A percentile compares a stretch with the other conserved stretches of the same genome.
Evolutionary conservation across 2,113 vertebrate species (phyloP).

Genomic region (Aleadryas rufinucha): DNA sequence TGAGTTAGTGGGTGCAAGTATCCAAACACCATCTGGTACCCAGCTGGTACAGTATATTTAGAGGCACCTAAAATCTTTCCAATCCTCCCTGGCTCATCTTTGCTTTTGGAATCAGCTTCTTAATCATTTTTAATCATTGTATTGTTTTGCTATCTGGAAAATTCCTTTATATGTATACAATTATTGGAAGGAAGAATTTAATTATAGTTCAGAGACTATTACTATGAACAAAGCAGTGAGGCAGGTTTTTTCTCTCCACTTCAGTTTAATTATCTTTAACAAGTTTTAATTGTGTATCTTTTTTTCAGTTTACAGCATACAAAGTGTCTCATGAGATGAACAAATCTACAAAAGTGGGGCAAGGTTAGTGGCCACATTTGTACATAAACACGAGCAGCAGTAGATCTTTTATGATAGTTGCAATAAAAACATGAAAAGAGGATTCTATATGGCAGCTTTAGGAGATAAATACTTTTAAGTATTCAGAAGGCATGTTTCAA

Average conservation of each 20-base stretch:
- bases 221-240: constrained; percentile 62
- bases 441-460: not conserved
- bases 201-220: constrained; percentile 68
- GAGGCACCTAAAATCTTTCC: constrained; percentile 63
- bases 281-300: constrained; percentile 71
- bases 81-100: constrained; percentile 57
- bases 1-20: constrained; percentile 64
- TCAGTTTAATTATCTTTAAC: constrained; percentile 71
- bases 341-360: constrained; percentile 36
- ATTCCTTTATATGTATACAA: constrained; percentile 67
- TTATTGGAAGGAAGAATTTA: constrained; percentile 71
- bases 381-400: constrained; percentile 34
- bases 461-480: not conserved
- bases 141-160: constrained; percentile 69
- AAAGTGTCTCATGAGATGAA: constrained; percentile 47
- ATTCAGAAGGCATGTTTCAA: not conserved
- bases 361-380: constrained; percentile 43
- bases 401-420: constrained; percentile 19
- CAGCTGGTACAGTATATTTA: constrained; percentile 67
- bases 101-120: constrained; percentile 63
- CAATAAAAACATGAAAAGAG: not conserved
- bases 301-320: constrained; percentile 37
- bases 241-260: constrained; percentile 35
- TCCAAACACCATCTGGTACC: constrained; percentile 71
- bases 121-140: constrained; percentile 71